phyloP scores from a whole-genome alignment of 2,797 vertebrate genomes.

The Sphaeramia orbicularis region DNA sequence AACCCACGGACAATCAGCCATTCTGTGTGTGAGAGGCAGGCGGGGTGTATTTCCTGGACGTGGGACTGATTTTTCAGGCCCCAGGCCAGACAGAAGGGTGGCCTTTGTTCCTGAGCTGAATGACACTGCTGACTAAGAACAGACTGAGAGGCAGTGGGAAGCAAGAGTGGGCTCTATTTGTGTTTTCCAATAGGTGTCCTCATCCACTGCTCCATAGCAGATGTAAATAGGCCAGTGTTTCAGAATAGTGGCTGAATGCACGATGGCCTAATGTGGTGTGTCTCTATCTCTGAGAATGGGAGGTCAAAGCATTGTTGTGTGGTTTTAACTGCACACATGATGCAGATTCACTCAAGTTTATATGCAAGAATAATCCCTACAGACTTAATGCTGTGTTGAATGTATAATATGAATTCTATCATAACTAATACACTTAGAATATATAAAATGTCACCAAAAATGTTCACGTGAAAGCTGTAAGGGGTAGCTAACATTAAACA shows the following conservation, averaged over 20 bases:
- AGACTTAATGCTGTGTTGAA: no score
- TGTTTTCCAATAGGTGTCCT: conserved; percentile 66
- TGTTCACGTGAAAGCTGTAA: no score
- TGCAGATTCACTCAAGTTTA: conserved; percentile 1
- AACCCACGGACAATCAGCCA: conserved; percentile 80
- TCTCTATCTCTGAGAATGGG: conserved; percentile 46
- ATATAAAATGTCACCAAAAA: no score
- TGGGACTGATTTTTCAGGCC: conserved; percentile 84
- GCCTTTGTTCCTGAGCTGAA: conserved; percentile 83
- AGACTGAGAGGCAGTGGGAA: conserved; percentile 65
- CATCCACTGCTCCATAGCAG: conserved; percentile 44
- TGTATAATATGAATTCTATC: no score
- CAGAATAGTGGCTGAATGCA: conserved; percentile 67
- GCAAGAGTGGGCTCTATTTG: conserved; percentile 68
- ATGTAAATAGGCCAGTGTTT: conserved; percentile 72
- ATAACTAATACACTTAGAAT: no score
- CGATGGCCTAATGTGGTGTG: conserved; percentile 62
- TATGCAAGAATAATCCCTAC: no score
- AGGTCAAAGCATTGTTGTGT: conserved; percentile 53
- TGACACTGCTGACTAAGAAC: conserved; percentile 80
- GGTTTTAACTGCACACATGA: conserved; percentile 41
- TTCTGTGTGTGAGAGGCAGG: conserved; percentile 77
- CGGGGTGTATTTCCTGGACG: conserved; percentile 85
- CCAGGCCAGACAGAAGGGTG: conserved; percentile 84
- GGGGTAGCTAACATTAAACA: no score